Percentiles rank a stretch among this genome's conserved stretches.
Evolutionary conservation across 1,140 invertebrate genomes (phyloP).

Genomic region (Drosophila gunungcola): DNA sequence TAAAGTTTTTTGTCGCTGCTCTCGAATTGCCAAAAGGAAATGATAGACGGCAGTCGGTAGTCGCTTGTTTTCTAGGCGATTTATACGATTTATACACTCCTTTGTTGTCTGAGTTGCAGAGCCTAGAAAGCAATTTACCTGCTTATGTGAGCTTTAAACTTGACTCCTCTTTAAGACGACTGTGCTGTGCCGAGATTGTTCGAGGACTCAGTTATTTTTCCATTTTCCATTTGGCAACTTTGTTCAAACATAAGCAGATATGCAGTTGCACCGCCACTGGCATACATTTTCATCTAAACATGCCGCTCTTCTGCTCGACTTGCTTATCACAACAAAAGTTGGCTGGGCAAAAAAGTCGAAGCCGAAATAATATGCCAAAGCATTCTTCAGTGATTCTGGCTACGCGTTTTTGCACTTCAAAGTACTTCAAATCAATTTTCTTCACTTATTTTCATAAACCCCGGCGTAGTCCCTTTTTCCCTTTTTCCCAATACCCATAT

Average conservation of each 20-base stretch:
- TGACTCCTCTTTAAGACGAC: conserved; percentile 13
- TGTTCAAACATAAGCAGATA: conserved; percentile 62
- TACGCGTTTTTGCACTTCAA: conserved; percentile 82
- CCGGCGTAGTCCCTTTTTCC: conserved; percentile 40
- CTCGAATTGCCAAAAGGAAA: conserved; percentile 70
- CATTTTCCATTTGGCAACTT: conserved; percentile 55
- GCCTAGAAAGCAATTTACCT: conserved; percentile 61
- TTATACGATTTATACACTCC: conserved; percentile 58
- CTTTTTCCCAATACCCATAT: not conserved
- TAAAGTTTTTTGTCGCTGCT: conserved; percentile 39
- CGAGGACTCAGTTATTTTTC: conserved; percentile 24
- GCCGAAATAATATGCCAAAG: conserved; percentile 78
- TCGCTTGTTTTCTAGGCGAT: conserved; percentile 78
- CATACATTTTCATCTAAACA: conserved; percentile 40
- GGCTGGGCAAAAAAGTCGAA: conserved; percentile 44
- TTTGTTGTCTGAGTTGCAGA: conserved; percentile 70
- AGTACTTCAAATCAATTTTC: conserved; percentile 83
- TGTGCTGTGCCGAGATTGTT: not conserved
- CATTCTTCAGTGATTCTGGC: conserved; percentile 80
- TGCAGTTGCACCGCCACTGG: conserved; percentile 32
- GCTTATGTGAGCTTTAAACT: conserved; percentile 40
- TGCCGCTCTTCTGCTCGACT: conserved; percentile 72
- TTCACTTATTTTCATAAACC: conserved; percentile 82
- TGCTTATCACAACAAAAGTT: conserved; percentile 79
- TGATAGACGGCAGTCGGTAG: conserved; percentile 77